phyloP scores from a whole-genome alignment of 92 coral and sea anemone species.

The Siderastrea radians region DNA sequence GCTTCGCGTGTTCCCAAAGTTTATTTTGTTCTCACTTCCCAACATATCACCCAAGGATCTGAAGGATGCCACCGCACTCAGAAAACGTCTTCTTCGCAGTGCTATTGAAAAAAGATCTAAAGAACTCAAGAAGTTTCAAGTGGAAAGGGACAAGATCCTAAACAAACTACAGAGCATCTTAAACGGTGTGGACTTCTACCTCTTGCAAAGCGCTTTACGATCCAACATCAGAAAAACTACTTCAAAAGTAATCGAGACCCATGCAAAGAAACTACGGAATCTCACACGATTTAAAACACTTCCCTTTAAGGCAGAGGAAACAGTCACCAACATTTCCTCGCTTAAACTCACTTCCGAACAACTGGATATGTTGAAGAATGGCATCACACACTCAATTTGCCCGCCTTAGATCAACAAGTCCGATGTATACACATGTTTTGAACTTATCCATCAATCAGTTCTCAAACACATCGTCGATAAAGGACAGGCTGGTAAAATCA shows the following conservation, averaged over 20 bases:
- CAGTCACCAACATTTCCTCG: slow-evolving; percentile 48
- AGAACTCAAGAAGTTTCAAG: slow-evolving; percentile 3
- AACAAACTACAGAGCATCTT: neutral
- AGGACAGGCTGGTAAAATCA: neutral
- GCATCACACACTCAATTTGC: slow-evolving; percentile 18
- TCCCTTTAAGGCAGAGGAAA: slow-evolving; percentile 29
- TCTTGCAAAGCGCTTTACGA: slow-evolving; percentile 1
- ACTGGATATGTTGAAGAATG: neutral
- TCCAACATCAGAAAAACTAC: neutral
- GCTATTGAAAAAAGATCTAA: slow-evolving; percentile 18
- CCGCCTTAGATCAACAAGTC: neutral
- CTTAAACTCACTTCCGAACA: slow-evolving; percentile 25
- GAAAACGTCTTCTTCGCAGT: too few relatives aligned
- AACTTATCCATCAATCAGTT: slow-evolving; percentile 1
- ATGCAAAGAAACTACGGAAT: slow-evolving; percentile 5
- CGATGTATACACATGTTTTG: slow-evolving; percentile 29
- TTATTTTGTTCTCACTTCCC: too few relatives aligned
- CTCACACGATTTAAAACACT: neutral
- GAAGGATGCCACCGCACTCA: too few relatives aligned
- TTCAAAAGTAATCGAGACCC: neutral
- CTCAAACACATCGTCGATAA: neutral
- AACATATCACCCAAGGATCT: too few relatives aligned
- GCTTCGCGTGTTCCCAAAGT: too few relatives aligned
- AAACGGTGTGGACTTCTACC: neutral
- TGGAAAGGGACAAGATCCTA: slow-evolving; percentile 6